Conservation (phyloP, 2,797 vertebrate species). For the Odontamblyopus lacepedii region DNA sequence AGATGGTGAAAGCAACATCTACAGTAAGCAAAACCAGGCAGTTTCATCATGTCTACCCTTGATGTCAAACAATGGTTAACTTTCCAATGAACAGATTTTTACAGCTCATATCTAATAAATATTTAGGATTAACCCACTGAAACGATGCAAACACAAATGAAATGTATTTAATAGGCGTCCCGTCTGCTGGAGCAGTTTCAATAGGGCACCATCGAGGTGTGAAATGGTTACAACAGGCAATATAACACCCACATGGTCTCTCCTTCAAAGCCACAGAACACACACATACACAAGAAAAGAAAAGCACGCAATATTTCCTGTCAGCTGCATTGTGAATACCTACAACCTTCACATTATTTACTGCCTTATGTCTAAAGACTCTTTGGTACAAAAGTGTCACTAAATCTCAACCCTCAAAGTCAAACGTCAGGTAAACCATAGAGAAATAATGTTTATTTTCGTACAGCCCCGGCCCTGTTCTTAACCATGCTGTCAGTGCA, state of each 20-base stretch:
- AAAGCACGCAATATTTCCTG: conserved; percentile 70
- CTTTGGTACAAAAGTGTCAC: conserved; percentile 77
- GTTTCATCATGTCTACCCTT: conserved; percentile 42
- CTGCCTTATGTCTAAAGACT: conserved; percentile 72
- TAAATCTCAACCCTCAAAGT: conserved; percentile 85
- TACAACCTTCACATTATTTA: conserved; percentile 84
- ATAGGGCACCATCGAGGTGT: conserved; percentile 64
- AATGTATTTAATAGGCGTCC: conserved; percentile 70
- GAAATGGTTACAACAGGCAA: conserved; percentile 68
- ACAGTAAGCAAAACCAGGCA: conserved; percentile 55
- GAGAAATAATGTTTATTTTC: conserved; percentile 87
- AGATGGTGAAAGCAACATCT: conserved; percentile 44
- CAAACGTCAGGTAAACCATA: conserved; percentile 81
- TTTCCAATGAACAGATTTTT: conserved; percentile 70
- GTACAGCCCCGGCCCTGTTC: conserved; percentile 73
- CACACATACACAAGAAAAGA: conserved; percentile 42
- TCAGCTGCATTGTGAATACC: conserved; percentile 72
- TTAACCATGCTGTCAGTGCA: conserved; percentile 74
- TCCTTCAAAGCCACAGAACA: conserved; percentile 30
- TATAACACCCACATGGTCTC: conserved; percentile 63
- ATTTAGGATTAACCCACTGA: conserved; percentile 77
- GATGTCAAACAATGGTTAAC: conserved; percentile 58
- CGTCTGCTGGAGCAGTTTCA: conserved; percentile 71
- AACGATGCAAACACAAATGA: conserved; percentile 79
- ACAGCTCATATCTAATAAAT: conserved; percentile 75